A percentile compares a stretch with the other conserved stretches of the same genome.
Conservation (phyloP, 2,113 vertebrate genomes). For the Datnioides undecimradiatus region DNA sequence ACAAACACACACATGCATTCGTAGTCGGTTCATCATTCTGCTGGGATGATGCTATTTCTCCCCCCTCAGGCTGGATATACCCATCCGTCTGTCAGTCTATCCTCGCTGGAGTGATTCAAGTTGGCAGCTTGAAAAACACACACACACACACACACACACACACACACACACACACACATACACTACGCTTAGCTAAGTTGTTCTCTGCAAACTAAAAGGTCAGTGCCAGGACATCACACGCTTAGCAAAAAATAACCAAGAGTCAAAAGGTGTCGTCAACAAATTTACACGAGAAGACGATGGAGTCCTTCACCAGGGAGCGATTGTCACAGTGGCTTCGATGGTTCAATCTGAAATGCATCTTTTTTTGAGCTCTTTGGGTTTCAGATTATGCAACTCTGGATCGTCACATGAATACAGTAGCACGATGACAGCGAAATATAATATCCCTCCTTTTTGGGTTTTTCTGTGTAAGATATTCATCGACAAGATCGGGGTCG, state of each 20-base stretch:
- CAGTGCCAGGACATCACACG: slow-evolving; percentile 53
- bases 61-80: slow-evolving; percentile 70
- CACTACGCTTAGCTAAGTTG: slow-evolving; percentile 66
- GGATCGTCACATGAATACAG: neutral
- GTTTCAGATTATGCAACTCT: neutral
- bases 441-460: neutral
- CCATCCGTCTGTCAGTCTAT: slow-evolving; percentile 75
- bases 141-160: slow-evolving; percentile 67
- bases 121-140: slow-evolving; percentile 69
- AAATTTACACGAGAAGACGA: slow-evolving; percentile 6
- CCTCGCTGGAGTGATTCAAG: slow-evolving; percentile 66
- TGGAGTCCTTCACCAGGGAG: neutral
- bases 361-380: neutral
- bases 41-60: slow-evolving; percentile 61
- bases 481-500: neutral
- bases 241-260: slow-evolving; percentile 40
- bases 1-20: slow-evolving; percentile 4
- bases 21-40: slow-evolving; percentile 59
- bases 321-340: neutral
- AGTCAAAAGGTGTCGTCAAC: slow-evolving; percentile 15
- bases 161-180: slow-evolving; percentile 67
- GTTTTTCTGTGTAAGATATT: neutral
- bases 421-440: neutral
- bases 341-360: neutral
- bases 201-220: slow-evolving; percentile 73